Conservation (phyloP, 2,797 vertebrate genomes). For the Menidia menidia region DNA sequence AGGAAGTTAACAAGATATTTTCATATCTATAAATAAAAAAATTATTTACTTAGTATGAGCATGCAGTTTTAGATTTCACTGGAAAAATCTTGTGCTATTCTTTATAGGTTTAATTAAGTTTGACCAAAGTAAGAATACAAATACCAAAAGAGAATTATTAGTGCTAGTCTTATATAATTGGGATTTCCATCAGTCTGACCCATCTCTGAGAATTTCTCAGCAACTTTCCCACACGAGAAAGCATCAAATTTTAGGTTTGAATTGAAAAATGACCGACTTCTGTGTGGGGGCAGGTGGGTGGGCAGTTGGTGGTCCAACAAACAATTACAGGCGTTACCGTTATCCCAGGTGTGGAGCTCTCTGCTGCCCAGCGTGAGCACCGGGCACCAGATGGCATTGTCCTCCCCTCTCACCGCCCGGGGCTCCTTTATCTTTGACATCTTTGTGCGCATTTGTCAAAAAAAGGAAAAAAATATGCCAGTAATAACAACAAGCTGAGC, state of each 20-base stretch:
- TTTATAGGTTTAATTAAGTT: too few species aligned
- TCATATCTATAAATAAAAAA: not conserved
- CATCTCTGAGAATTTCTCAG: too few species aligned
- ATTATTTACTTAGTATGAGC: too few species aligned
- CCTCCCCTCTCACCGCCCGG: slow-evolving; percentile 45
- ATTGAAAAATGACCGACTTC: not conserved
- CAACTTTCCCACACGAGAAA: too few species aligned
- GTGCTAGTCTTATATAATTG: too few species aligned
- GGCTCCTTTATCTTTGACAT: slow-evolving; percentile 52
- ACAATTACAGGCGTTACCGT: slow-evolving; percentile 62
- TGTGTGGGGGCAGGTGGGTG: slow-evolving; percentile 66
- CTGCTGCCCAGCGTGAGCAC: slow-evolving; percentile 64
- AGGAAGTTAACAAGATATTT: not conserved
- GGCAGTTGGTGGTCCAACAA: slow-evolving; percentile 69
- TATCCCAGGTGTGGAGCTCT: slow-evolving; percentile 74
- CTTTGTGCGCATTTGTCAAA: slow-evolving; percentile 27
- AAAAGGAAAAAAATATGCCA: slow-evolving; percentile 23
- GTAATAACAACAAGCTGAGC: slow-evolving; percentile 45
- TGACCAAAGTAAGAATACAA: too few species aligned
- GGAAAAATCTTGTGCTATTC: too few species aligned
- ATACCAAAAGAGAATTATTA: too few species aligned
- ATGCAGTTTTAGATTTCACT: not conserved
- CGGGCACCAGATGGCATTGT: slow-evolving; percentile 72
- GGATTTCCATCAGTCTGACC: too few species aligned
- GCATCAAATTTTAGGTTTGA: slow-evolving; percentile 1